Base-by-base conservation (phyloP, 2,113 vertebrate species). In the Catagonus wagneri region DNA sequence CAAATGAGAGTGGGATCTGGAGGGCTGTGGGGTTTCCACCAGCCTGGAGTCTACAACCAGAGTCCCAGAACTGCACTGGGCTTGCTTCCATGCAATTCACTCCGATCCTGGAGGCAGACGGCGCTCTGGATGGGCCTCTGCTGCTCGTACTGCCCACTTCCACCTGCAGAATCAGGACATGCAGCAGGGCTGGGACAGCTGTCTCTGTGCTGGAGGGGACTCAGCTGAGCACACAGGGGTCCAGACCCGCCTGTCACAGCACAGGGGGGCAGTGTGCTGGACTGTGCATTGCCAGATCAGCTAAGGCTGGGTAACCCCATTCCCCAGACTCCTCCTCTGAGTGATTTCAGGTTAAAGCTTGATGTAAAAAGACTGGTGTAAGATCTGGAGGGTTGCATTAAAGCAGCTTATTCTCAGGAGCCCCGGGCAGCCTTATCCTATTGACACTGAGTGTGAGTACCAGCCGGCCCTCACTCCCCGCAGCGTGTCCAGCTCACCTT, bases 341-440 rank as follows among this genome's bases (percentile, higher is more conserved):
- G 76, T 36, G n/a, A 36, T 22, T 58, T 36, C 2, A 0, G 1
- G 20, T 9, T 58, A 58, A 80, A 36, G n/a, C 20, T 0, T 0
- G 54, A 10, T 7, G 3, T 58, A 52, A 79, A 32, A 23, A 13
- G 76, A n/a, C 76, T 36, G 15, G 54, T 7, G 2, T 58, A 3
- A 36, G 22, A 80, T 58, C 15, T 34, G 76, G 52, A 25, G 34
- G 76, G 54, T 1, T 2, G 52, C 2, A 7, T 20, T n/a, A 12
- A 58, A 22, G 54, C 7, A 23, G 54, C 76, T 32, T 7, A 7
- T 10, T 23, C 52, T 56, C 32, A 56, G 75, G 25, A 34, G 22
- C 76, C 44, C 44, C 7, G 0, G 2, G 76, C n/a, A 13, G 54
- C 32, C 69, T 58, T 79, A 58, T 10, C 15, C 32, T 23, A 13